Conservation (phyloP, 2,888 invertebrate genomes). For the Ectobius pallidus region DNA sequence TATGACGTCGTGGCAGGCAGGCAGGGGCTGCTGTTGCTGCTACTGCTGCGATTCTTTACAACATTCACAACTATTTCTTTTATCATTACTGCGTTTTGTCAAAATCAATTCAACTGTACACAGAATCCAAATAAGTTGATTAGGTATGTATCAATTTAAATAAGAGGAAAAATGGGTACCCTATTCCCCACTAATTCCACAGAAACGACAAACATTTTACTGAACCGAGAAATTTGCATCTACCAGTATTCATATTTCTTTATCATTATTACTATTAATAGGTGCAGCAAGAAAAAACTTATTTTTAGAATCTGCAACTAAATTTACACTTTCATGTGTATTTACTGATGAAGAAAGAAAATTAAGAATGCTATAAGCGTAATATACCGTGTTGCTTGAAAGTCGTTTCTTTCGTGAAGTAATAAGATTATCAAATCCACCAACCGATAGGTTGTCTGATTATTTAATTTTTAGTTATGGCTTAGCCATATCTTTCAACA, state of each 20-base stretch:
- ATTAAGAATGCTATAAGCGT: neutral
- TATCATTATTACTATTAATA: neutral
- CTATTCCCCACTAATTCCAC: too few species aligned
- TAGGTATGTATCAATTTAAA: neutral
- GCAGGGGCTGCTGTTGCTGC: slow-evolving; percentile 37
- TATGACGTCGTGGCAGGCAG: slow-evolving; percentile 27
- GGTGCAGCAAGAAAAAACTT: slow-evolving; percentile 16
- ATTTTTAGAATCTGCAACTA: slow-evolving; percentile 12
- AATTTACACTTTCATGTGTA: slow-evolving; percentile 1
- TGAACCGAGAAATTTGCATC: neutral
- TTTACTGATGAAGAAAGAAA: neutral
- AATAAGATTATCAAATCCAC: slow-evolving; percentile 19
- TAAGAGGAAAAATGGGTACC: neutral
- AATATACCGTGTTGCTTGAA: slow-evolving; percentile 13
- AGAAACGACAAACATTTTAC: neutral
- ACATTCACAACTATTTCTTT: slow-evolving; percentile 13
- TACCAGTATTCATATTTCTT: slow-evolving; percentile 1
- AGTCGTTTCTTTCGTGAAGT: slow-evolving; percentile 14
- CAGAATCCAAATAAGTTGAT: neutral
- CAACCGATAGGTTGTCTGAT: slow-evolving; percentile 13
- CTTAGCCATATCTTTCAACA: neutral
- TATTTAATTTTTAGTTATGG: slow-evolving; percentile 9
- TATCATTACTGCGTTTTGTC: slow-evolving; percentile 6
- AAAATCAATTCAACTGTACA: neutral
- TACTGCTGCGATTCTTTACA: slow-evolving; percentile 25